These are phyloP conservation scores for Drosophila lacteicornis DNA, from an alignment of 1,140 invertebrate species.

Conservation along the genomic window DNA sequence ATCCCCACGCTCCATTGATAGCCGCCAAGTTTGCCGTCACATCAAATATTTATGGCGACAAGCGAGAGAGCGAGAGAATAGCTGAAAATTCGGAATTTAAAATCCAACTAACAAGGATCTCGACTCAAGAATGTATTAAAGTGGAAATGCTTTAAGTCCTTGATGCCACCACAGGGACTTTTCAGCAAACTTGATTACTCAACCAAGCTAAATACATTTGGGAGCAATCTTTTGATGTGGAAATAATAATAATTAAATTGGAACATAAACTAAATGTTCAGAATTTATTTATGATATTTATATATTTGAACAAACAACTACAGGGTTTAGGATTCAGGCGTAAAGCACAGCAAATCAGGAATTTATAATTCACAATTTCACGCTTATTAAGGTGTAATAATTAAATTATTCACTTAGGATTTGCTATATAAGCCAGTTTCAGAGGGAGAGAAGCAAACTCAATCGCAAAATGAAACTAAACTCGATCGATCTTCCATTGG, in stretches of 20 bases:
- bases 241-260: constrained; percentile 3
- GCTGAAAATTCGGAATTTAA: constrained; percentile 46
- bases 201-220: background rate
- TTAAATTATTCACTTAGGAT: constrained; percentile 1
- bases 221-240: too few relatives aligned
- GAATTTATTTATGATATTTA: too few relatives aligned
- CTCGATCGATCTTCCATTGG: background rate
- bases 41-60: constrained; percentile 80
- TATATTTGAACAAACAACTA: too few relatives aligned
- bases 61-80: constrained; percentile 40
- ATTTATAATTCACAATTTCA: background rate
- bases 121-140: constrained; percentile 19
- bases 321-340: too few relatives aligned
- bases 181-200: constrained; percentile 5
- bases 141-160: constrained; percentile 11
- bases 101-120: constrained; percentile 35
- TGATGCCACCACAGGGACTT: background rate
- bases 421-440: background rate
- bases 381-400: background rate
- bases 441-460: background rate
- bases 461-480: constrained; percentile 6
- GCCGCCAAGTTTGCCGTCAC: constrained; percentile 69
- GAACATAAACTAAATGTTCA: too few relatives aligned
- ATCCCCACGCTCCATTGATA: constrained; percentile 56
- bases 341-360: background rate